Percentiles rank a stretch among this genome's conserved stretches.
phyloP scores from a whole-genome alignment of 2,113 vertebrate genomes.

The Phaethon lepturus region DNA sequence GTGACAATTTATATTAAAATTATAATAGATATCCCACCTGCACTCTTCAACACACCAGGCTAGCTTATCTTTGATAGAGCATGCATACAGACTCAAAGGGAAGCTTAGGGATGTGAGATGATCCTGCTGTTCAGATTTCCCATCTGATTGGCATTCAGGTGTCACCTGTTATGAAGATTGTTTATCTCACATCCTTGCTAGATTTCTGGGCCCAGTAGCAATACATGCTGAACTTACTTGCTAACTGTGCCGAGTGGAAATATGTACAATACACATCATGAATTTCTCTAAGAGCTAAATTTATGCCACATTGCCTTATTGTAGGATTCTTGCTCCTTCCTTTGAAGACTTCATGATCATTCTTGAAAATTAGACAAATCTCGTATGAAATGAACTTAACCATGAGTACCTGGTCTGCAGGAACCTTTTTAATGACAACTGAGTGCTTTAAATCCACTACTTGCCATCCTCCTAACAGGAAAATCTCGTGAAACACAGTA shows the following conservation, averaged over 20 bases:
- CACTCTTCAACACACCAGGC: neutral
- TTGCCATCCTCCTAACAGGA: neutral
- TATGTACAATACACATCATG: neutral
- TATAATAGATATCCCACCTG: neutral
- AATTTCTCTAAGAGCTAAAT: neutral
- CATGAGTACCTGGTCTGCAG: neutral
- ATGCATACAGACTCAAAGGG: neutral
- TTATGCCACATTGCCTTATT: fast-evolving
- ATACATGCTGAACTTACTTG: neutral
- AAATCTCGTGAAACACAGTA: neutral
- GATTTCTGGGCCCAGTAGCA: neutral
- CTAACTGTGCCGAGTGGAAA: neutral
- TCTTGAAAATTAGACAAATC: neutral
- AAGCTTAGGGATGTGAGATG: neutral
- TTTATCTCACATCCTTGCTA: neutral
- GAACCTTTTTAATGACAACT: neutral
- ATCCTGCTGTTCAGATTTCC: neutral
- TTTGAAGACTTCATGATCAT: neutral
- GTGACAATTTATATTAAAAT: neutral
- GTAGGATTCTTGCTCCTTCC: neutral
- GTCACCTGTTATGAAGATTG: neutral
- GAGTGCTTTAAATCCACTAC: neutral
- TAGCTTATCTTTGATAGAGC: neutral
- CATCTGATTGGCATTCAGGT: neutral
- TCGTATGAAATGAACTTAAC: neutral